A percentile compares a stretch with the other conserved stretches of the same genome.
These are phyloP conservation scores for Ptychoptera contaminata DNA, from an alignment of 2,888 invertebrate species.

Conservation along the genomic window DNA sequence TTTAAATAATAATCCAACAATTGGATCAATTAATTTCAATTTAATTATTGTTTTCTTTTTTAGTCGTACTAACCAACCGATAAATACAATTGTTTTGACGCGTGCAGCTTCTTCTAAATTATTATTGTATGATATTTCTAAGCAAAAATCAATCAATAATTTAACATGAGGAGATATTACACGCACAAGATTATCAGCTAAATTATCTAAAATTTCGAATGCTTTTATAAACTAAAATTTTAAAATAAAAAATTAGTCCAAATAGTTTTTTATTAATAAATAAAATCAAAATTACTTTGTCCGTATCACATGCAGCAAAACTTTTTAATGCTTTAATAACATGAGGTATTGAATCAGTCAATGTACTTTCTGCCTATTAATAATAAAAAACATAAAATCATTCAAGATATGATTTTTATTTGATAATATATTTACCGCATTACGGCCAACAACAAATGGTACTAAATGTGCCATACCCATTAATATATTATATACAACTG, in stretches of 20 bases:
- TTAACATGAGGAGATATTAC: conserved; percentile 40
- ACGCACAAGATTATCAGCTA: conserved; percentile 26
- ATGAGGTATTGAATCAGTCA: conserved; percentile 43
- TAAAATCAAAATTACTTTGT: conserved; percentile 21
- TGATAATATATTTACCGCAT: conserved; percentile 6
- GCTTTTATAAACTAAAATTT: conserved; percentile 19
- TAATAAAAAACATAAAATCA: too few relatives aligned
- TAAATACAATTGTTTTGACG: conserved; percentile 49
- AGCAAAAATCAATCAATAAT: conserved; percentile 45
- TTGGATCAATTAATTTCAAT: conserved; percentile 52
- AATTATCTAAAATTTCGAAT: conserved; percentile 27
- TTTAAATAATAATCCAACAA: conserved; percentile 46
- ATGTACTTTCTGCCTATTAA: conserved; percentile 30
- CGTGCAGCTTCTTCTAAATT: conserved; percentile 42
- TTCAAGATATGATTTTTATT: too few relatives aligned
- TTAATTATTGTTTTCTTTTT: conserved; percentile 58
- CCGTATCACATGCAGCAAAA: conserved; percentile 38
- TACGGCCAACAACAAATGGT: conserved; percentile 45
- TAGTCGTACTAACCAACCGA: conserved; percentile 46
- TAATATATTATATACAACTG: conserved; percentile 26
- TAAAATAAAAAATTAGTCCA: background rate
- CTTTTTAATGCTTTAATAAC: conserved; percentile 43
- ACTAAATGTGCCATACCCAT: conserved; percentile 49
- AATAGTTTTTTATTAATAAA: conserved; percentile 24
- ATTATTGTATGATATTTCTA: conserved; percentile 41